Conservation (phyloP, 92 coral and sea anemone species). For the Muricea muricata region DNA sequence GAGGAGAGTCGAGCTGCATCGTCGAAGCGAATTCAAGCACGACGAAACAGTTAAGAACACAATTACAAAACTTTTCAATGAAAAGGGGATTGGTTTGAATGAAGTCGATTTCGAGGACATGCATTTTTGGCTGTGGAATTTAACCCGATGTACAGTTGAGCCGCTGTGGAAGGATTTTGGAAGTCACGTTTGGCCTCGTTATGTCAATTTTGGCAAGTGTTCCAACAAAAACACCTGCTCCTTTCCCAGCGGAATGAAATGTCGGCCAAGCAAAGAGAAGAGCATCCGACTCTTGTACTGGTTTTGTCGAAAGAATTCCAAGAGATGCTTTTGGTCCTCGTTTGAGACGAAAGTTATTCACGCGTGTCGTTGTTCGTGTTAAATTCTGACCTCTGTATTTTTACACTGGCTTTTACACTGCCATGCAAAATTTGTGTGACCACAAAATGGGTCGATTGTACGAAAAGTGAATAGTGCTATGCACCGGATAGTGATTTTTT, state of each 20-base stretch:
- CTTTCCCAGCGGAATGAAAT: slow-evolving; percentile 25
- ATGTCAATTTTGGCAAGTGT: slow-evolving; percentile 30
- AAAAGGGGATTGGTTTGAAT: neutral
- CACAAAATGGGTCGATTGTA: neutral
- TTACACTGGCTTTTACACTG: neutral
- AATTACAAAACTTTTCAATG: neutral
- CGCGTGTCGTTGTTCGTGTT: slow-evolving; percentile 27
- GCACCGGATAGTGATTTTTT: too few species aligned
- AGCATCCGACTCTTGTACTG: slow-evolving; percentile 16
- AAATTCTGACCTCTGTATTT: neutral
- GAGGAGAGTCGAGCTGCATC: neutral
- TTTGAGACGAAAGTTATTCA: slow-evolving; percentile 18
- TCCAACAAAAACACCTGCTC: slow-evolving; percentile 10
- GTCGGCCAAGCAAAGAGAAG: slow-evolving; percentile 10
- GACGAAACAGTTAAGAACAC: neutral
- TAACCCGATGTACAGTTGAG: slow-evolving; percentile 20
- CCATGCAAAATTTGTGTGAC: neutral
- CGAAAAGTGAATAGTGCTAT: neutral
- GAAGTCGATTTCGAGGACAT: slow-evolving; percentile 16
- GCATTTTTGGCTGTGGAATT: slow-evolving; percentile 23
- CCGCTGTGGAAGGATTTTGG: slow-evolving; percentile 39
- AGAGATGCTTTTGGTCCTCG: slow-evolving; percentile 25
- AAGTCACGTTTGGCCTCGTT: slow-evolving; percentile 24
- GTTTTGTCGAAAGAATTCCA: neutral
- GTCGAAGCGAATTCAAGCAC: slow-evolving; percentile 1